A percentile compares a stretch with the other conserved stretches of the same genome.
Evolutionary conservation across 2,113 vertebrate species (phyloP).

Genomic region (Isurus oxyrinchus): DNA sequence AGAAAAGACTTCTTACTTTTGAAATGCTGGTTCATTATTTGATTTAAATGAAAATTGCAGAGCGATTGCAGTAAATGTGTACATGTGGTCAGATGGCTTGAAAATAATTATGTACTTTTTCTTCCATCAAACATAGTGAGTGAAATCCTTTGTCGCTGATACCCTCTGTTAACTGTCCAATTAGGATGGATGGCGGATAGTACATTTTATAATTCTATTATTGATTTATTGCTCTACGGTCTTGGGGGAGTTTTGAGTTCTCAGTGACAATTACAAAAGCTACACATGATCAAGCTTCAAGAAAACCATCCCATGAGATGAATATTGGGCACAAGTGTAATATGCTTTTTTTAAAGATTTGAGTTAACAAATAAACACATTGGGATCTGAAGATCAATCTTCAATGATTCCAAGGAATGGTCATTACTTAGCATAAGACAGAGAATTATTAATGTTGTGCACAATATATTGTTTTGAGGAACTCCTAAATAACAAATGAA

Average conservation of each 20-base stretch:
- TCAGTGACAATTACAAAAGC: neutral
- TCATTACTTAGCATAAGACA: neutral
- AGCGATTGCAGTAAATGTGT: neutral
- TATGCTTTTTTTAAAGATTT: neutral
- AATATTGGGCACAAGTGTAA: neutral
- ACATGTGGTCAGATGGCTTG: neutral
- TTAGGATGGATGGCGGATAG: neutral
- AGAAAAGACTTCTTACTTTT: neutral
- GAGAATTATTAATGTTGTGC: neutral
- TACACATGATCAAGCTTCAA: neutral
- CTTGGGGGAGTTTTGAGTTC: neutral
- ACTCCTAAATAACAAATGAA: neutral
- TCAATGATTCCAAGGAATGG: neutral
- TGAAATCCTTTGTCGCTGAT: neutral
- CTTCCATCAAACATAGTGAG: slow-evolving; percentile 1
- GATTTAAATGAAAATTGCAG: slow-evolving; percentile 21
- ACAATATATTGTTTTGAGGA: neutral
- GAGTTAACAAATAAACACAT: neutral
- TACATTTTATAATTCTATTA: neutral
- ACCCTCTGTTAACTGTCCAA: neutral
- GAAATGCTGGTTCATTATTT: neutral
- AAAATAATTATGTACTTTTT: slow-evolving; percentile 16
- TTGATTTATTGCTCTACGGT: neutral
- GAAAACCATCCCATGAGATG: neutral
- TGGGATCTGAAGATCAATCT: neutral